phyloP scores from a whole-genome alignment of 92 coral and sea anemone genomes.

The Phenganax marumi region DNA sequence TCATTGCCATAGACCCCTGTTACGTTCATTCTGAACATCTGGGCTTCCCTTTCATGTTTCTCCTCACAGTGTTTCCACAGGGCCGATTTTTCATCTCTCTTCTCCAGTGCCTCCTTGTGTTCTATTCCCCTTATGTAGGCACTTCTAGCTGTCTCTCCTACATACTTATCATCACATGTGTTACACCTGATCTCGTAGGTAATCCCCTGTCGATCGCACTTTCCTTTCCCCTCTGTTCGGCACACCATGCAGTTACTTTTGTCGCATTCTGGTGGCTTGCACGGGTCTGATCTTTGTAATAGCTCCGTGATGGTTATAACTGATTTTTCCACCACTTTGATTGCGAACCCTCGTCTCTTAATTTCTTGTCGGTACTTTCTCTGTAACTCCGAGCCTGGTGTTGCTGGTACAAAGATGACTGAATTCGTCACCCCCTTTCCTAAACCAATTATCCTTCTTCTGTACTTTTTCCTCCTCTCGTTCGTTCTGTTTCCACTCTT shows the following conservation, averaged over 20 bases:
- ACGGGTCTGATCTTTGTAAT: not conserved
- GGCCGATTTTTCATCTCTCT: slow-evolving; percentile 32
- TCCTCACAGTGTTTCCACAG: slow-evolving; percentile 37
- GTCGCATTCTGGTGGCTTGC: slow-evolving; percentile 2
- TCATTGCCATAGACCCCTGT: slow-evolving; percentile 37
- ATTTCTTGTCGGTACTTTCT: not conserved
- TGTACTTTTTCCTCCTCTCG: not conserved
- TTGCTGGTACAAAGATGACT: not conserved
- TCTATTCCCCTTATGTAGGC: slow-evolving; percentile 42
- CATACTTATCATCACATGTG: not conserved
- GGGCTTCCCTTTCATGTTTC: slow-evolving; percentile 15
- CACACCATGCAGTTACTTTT: slow-evolving; percentile 39
- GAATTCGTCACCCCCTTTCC: no score
- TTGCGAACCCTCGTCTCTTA: not conserved
- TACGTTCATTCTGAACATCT: slow-evolving; percentile 25
- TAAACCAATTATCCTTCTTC: not conserved
- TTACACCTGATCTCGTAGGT: slow-evolving; percentile 24
- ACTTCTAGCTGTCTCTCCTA: slow-evolving; percentile 39
- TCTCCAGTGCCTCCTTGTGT: slow-evolving; percentile 17
- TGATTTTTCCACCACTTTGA: not conserved
- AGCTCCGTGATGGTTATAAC: not conserved
- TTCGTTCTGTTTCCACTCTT: not conserved
- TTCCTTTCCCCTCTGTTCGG: slow-evolving; percentile 40
- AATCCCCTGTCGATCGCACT: slow-evolving; percentile 31
- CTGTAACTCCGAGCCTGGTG: not conserved